phyloP scores from a whole-genome alignment of 2,888 invertebrate genomes.

The Lissocephala sabroskyi region DNA sequence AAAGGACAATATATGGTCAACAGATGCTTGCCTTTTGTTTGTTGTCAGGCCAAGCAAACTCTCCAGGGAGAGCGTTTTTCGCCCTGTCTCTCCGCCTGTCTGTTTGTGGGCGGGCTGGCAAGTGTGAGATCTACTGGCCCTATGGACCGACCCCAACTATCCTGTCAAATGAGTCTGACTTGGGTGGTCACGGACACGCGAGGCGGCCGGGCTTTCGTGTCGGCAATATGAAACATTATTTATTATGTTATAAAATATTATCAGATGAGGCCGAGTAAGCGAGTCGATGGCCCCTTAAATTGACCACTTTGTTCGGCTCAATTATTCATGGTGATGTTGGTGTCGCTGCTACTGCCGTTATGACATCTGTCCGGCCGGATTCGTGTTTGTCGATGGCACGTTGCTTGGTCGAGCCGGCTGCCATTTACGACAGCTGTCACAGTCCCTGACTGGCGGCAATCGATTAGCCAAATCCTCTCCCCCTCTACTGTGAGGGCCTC shows the following conservation, averaged over 20 bases:
- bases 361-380: constrained; percentile 63
- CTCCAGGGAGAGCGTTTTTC: background rate
- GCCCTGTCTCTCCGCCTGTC: background rate
- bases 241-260: constrained; percentile 67
- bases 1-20: constrained; percentile 60
- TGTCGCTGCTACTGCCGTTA: constrained; percentile 33
- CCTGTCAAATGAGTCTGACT: constrained; percentile 43
- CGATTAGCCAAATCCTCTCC: constrained; percentile 31
- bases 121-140: constrained; percentile 40
- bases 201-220: background rate
- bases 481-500: constrained; percentile 31
- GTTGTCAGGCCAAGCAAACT: constrained; percentile 3
- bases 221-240: constrained; percentile 52
- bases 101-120: too few species aligned
- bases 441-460: constrained; percentile 47
- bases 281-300: constrained; percentile 59
- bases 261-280: constrained; percentile 27
- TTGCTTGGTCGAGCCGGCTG: constrained; percentile 17
- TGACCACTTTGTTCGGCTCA: constrained; percentile 64
- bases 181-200: background rate
- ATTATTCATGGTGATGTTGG: constrained; percentile 51
- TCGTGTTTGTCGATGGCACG: constrained; percentile 7
- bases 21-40: constrained; percentile 62
- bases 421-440: constrained; percentile 63
- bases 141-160: constrained; percentile 61